Percentiles rank a stretch among this genome's conserved stretches.
phyloP scores from a whole-genome alignment of 2,888 invertebrate genomes.

The Leptopilina drosophilae region DNA sequence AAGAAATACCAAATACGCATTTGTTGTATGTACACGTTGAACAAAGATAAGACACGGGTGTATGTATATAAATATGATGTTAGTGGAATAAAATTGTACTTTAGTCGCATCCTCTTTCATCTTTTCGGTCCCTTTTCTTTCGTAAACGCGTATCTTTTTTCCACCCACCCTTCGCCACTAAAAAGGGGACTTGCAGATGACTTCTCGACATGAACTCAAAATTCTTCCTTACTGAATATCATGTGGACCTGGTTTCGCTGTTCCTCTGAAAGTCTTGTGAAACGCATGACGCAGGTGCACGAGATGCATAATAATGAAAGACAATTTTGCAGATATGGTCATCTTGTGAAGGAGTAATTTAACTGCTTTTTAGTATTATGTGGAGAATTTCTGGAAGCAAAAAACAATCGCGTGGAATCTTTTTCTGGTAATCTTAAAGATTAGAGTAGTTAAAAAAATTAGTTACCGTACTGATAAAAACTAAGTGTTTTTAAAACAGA shows the following conservation, averaged over 20 bases:
- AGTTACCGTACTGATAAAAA: no score
- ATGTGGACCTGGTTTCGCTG: neutral
- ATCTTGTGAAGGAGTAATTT: constrained; percentile 25
- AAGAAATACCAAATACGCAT: constrained; percentile 3
- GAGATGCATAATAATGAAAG: constrained; percentile 58
- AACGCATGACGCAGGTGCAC: constrained; percentile 50
- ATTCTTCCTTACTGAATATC: constrained; percentile 12
- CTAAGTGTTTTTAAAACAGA: no score
- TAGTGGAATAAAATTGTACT: constrained; percentile 14
- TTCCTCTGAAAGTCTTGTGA: constrained; percentile 15
- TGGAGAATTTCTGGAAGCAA: neutral
- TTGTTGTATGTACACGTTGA: constrained; percentile 4
- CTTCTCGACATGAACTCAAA: constrained; percentile 22
- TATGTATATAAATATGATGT: neutral
- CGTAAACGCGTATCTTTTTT: neutral
- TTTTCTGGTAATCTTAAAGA: neutral
- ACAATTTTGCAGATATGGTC: constrained; percentile 46
- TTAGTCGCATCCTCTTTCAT: neutral
- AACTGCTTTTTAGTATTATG: neutral
- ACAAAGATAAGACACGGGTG: constrained; percentile 21
- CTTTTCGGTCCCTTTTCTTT: neutral
- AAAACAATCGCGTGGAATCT: neutral
- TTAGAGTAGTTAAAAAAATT: no score
- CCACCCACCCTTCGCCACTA: neutral
- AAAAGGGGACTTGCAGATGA: neutral